Evolutionary conservation across 2,797 vertebrate species (phyloP).

Genomic region (Luscinia luscinia): DNA sequence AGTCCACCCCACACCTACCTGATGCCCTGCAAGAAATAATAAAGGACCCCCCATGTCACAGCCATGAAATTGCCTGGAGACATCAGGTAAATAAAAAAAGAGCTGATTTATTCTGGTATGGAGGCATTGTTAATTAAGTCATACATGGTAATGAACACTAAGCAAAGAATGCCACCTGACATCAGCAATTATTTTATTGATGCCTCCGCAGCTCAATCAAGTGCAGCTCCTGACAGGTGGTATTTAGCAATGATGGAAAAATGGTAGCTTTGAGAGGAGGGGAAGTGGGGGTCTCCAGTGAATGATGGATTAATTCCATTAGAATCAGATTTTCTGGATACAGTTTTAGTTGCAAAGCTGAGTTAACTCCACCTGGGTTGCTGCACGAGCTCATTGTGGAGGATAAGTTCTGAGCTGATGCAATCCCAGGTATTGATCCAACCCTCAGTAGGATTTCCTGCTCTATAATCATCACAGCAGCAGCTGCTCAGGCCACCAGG

Average conservation of each 20-base stretch:
- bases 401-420: neutral
- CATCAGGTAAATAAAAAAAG: conserved; percentile 21
- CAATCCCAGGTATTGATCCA: neutral
- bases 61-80: neutral
- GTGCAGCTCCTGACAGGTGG: conserved; percentile 39
- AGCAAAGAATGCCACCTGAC: conserved; percentile 45
- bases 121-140: conserved; percentile 47
- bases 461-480: neutral
- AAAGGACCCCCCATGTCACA: neutral
- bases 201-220: conserved; percentile 63
- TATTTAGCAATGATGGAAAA: conserved; percentile 53
- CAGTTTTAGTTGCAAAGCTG: neutral
- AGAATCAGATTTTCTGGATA: neutral
- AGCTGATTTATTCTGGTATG: neutral
- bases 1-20: neutral
- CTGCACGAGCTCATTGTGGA: neutral
- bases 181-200: conserved; percentile 64
- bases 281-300: conserved; percentile 22
- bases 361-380: neutral
- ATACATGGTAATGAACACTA: neutral
- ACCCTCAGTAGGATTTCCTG: neutral
- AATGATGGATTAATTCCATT: neutral
- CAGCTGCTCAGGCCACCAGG: neutral
- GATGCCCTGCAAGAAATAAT: neutral
- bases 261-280: conserved; percentile 8